These are phyloP conservation scores for Larimichthys crocea DNA, from an alignment of 2,113 vertebrate genomes.

Conservation along the genomic window DNA sequence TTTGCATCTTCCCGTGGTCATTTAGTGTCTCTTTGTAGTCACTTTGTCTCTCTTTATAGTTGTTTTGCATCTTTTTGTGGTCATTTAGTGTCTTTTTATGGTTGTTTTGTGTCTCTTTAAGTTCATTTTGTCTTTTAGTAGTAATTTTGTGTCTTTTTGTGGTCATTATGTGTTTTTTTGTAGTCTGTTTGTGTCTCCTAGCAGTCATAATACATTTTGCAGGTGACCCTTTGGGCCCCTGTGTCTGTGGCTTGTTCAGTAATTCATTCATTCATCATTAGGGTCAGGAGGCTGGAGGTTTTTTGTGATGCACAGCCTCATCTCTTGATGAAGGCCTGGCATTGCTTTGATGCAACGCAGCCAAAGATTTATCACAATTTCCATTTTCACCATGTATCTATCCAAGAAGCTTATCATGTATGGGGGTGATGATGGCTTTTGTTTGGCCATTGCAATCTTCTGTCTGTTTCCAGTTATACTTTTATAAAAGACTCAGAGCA, in stretches of 20 bases:
- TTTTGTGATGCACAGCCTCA: background rate
- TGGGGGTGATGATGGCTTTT: conserved; percentile 21
- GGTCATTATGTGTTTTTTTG: background rate
- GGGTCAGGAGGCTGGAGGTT: background rate
- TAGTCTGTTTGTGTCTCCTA: background rate
- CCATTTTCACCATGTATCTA: conserved; percentile 14
- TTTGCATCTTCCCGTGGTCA: background rate
- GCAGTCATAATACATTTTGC: background rate
- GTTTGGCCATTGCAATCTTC: conserved; percentile 23
- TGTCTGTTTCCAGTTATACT: conserved; percentile 38
- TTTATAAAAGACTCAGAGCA: conserved; percentile 26
- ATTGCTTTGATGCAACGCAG: conserved; percentile 23
- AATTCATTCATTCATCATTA: background rate
- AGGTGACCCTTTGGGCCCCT: background rate
- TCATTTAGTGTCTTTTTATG: background rate
- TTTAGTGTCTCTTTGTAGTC: background rate
- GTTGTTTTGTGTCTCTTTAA: background rate
- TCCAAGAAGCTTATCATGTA: conserved; percentile 23
- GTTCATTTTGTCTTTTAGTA: background rate
- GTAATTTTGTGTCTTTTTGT: background rate
- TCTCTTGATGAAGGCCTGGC: conserved; percentile 23
- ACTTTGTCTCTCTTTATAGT: background rate
- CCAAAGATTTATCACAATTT: conserved; percentile 27
- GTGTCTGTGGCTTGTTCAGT: background rate
- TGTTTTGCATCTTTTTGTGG: background rate